phyloP scores from a whole-genome alignment of 2,113 vertebrate species.

The Garra rufa region DNA sequence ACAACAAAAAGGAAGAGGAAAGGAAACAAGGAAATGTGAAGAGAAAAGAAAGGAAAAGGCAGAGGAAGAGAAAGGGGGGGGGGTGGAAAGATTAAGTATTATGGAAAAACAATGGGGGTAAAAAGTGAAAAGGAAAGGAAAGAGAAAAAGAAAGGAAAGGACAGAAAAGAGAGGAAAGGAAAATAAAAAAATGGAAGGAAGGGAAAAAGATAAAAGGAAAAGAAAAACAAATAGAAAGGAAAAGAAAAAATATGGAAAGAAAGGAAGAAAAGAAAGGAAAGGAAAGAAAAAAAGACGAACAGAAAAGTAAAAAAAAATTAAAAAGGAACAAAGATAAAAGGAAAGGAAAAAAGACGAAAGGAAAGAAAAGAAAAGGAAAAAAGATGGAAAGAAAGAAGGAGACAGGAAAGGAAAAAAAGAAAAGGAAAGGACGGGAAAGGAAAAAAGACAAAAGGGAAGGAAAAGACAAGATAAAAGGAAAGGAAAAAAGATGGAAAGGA shows the following conservation, averaged over 20 bases:
- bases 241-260: neutral
- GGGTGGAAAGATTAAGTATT: neutral
- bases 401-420: neutral
- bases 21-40: neutral
- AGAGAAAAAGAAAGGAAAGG: neutral
- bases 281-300: neutral
- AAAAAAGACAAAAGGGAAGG: too few relatives aligned
- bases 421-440: too few relatives aligned
- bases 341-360: too few relatives aligned
- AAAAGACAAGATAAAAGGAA: too few relatives aligned
- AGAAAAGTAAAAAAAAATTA: neutral
- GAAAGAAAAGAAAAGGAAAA: neutral
- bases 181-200: too few relatives aligned
- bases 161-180: neutral
- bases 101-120: neutral
- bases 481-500: too few relatives aligned
- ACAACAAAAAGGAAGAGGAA: neutral
- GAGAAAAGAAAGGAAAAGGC: neutral
- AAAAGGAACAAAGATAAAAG: too few relatives aligned
- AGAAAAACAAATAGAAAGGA: neutral
- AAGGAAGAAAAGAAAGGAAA: neutral
- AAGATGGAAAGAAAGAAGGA: neutral
- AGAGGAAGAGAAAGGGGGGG: neutral
- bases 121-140: neutral
- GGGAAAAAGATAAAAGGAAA: neutral